These are phyloP conservation scores for Tiphia femorata DNA, from an alignment of 2,888 invertebrate genomes.

Conservation along the genomic window DNA sequence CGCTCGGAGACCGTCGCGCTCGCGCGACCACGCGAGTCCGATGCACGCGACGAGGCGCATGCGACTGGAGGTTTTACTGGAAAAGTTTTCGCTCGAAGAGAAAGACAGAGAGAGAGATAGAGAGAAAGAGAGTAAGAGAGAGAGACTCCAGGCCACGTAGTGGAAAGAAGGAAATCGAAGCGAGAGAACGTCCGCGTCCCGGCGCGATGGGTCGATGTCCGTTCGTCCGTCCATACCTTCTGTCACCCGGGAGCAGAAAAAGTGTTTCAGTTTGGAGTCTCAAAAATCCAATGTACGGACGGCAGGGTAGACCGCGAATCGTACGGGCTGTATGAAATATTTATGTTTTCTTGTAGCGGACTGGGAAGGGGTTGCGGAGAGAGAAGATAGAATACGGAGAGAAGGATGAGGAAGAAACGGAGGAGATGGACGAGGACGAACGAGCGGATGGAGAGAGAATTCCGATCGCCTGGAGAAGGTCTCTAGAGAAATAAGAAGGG, in stretches of 20 bases:
- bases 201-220: too few relatives aligned
- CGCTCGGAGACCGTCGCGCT: background rate
- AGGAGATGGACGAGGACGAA: too few relatives aligned
- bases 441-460: constrained; percentile 13
- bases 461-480: constrained; percentile 35
- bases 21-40: background rate
- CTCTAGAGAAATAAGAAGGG: constrained; percentile 56
- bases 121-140: too few relatives aligned
- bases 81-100: constrained; percentile 35
- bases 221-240: too few relatives aligned
- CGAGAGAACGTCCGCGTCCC: constrained; percentile 29
- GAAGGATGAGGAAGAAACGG: background rate
- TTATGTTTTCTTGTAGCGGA: constrained; percentile 56
- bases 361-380: background rate
- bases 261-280: too few relatives aligned
- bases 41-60: background rate
- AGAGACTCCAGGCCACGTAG: too few relatives aligned
- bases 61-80: constrained; percentile 27
- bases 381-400: constrained; percentile 11
- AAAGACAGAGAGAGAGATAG: too few relatives aligned
- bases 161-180: constrained; percentile 13
- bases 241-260: too few relatives aligned
- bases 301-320: too few relatives aligned
- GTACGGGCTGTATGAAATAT: too few relatives aligned
- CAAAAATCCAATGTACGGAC: too few relatives aligned